Evolutionary conservation across 2,113 vertebrate genomes (phyloP).

Genomic region (Pelmatolapia mariae): DNA sequence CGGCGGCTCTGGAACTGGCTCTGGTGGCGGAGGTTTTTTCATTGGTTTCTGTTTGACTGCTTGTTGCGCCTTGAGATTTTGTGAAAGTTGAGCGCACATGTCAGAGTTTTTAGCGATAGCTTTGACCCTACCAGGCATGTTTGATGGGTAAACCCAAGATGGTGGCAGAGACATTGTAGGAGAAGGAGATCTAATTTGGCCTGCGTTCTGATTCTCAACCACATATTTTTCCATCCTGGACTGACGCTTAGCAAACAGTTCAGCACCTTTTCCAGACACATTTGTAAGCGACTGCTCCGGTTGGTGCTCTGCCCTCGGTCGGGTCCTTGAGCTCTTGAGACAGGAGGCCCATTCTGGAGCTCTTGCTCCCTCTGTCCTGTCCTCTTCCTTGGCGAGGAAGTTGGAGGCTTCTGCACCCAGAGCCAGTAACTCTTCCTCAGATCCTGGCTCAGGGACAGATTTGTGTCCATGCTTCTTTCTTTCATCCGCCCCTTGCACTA

Average conservation of each 20-base stretch:
- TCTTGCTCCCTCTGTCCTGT: slow-evolving; percentile 22
- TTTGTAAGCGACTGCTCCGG: slow-evolving; percentile 85
- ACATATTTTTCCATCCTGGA: slow-evolving; percentile 94
- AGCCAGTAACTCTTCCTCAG: slow-evolving; percentile 86
- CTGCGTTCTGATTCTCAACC: slow-evolving; percentile 73
- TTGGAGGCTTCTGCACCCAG: slow-evolving; percentile 95
- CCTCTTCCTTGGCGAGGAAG: slow-evolving; percentile 76
- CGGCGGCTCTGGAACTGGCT: slow-evolving; percentile 63
- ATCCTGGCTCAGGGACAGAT: slow-evolving; percentile 69
- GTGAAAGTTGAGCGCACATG: slow-evolving; percentile 55
- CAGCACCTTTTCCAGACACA: slow-evolving; percentile 88
- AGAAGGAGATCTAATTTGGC: slow-evolving; percentile 78
- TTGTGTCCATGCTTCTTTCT: slow-evolving; percentile 80
- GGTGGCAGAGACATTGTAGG: slow-evolving; percentile 95
- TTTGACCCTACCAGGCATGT: slow-evolving; percentile 75
- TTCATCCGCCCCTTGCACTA: slow-evolving; percentile 87
- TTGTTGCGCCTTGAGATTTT: slow-evolving; percentile 69
- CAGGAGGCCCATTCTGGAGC: slow-evolving; percentile 87
- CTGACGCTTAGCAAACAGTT: slow-evolving; percentile 89
- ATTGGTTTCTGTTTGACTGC: slow-evolving; percentile 53
- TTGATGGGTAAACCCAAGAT: slow-evolving; percentile 88
- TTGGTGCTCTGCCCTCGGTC: slow-evolving; percentile 73
- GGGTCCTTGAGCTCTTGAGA: slow-evolving; percentile 86
- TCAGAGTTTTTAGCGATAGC: slow-evolving; percentile 76
- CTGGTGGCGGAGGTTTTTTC: slow-evolving; percentile 20